Evolutionary conservation across 1,140 invertebrate genomes (phyloP).

Genomic region (Dendroctonus valens): DNA sequence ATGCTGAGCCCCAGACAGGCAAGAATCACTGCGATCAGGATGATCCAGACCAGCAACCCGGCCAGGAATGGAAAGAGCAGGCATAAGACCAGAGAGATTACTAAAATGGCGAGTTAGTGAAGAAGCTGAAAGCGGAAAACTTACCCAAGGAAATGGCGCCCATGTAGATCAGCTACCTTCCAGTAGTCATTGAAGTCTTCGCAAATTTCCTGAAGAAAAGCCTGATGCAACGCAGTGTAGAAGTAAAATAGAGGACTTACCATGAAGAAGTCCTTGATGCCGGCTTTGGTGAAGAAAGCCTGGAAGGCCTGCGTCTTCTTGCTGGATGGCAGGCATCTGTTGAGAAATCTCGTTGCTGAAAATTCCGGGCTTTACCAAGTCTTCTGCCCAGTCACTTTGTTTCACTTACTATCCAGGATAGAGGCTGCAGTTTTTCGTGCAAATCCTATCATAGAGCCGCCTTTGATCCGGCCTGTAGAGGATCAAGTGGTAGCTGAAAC

Average conservation of each 20-base stretch:
- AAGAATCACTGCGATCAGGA: conserved; percentile 60
- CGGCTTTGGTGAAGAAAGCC: conserved; percentile 54
- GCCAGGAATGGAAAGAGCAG: conserved; percentile 64
- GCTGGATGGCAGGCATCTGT: conserved; percentile 57
- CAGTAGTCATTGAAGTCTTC: conserved; percentile 64
- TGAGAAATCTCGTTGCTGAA: conserved; percentile 55
- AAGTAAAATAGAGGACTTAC: conserved; percentile 45
- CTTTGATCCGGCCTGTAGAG: conserved; percentile 21
- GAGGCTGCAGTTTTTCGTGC: conserved; percentile 53
- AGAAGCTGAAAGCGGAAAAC: background rate
- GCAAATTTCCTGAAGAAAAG: conserved; percentile 55
- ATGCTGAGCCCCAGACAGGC: conserved; percentile 61
- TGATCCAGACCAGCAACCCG: conserved; percentile 67
- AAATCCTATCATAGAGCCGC: conserved; percentile 50
- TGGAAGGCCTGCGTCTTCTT: conserved; percentile 47
- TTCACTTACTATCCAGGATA: conserved; percentile 52
- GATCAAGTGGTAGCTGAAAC: background rate
- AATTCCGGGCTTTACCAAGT: conserved; percentile 30
- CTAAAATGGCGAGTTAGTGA: conserved; percentile 51
- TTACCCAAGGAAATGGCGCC: conserved; percentile 62
- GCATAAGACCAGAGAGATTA: conserved; percentile 59
- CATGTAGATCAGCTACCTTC: conserved; percentile 62
- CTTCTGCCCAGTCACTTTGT: conserved; percentile 6
- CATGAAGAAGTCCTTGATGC: conserved; percentile 57
- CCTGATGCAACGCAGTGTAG: background rate